A percentile compares a stretch with the other conserved stretches of the same genome.
These are phyloP conservation scores for Danio rerio DNA, from an alignment of 2,113 vertebrate species.

Conservation along the genomic window DNA sequence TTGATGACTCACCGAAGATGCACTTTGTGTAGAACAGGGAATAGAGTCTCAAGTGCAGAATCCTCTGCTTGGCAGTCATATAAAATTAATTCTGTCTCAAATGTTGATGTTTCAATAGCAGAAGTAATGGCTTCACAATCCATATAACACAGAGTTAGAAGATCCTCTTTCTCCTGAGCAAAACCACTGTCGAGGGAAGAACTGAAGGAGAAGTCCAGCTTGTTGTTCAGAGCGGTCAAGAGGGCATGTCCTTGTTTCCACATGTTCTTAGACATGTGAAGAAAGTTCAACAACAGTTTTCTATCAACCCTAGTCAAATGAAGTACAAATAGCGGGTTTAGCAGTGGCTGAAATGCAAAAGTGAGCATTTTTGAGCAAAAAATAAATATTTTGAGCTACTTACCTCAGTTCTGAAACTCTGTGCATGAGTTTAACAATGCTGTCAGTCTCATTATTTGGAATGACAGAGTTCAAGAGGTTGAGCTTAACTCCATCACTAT, in stretches of 20 bases:
- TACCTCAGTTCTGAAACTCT: constrained; percentile 51
- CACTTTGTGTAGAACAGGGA: constrained; percentile 44
- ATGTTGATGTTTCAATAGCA: constrained; percentile 33
- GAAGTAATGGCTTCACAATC: constrained; percentile 40
- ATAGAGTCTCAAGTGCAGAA: constrained; percentile 48
- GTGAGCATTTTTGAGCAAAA: neutral
- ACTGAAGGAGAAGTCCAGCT: constrained; percentile 53
- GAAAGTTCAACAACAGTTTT: constrained; percentile 49
- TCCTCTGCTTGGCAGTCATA: constrained; percentile 44
- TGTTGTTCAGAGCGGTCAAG: constrained; percentile 46
- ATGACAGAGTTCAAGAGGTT: constrained; percentile 40
- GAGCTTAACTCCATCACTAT: constrained; percentile 51
- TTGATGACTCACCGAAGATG: constrained; percentile 40
- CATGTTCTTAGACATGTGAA: constrained; percentile 34
- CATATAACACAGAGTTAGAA: constrained; percentile 28
- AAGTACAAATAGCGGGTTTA: neutral
- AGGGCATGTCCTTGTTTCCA: constrained; percentile 21
- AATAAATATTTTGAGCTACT: neutral
- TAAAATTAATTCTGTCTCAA: constrained; percentile 43
- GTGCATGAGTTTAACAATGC: constrained; percentile 36
- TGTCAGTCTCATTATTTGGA: constrained; percentile 33
- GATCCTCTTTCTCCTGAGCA: neutral
- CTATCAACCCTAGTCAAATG: constrained; percentile 46
- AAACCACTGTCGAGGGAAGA: constrained; percentile 16
- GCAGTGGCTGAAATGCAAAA: neutral